Conservation (phyloP, 2,113 vertebrate genomes). For the Thalassoma bifasciatum region DNA sequence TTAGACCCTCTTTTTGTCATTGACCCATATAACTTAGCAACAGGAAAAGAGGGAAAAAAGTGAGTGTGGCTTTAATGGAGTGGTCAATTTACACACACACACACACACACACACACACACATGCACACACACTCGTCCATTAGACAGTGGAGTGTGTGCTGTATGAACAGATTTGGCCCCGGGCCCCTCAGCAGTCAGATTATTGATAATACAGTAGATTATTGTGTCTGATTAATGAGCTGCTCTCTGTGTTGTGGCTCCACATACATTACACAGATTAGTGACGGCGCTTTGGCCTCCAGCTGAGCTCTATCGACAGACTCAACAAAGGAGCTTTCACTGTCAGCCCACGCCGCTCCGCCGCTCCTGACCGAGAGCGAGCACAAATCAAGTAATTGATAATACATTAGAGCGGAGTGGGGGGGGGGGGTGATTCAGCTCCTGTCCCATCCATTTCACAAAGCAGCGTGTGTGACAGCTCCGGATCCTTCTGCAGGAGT, state of each 20-base stretch:
- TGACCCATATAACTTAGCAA: too few species aligned
- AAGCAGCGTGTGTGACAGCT: constrained; percentile 18
- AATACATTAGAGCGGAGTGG: constrained; percentile 47
- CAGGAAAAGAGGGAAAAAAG: too few species aligned
- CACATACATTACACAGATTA: constrained; percentile 36
- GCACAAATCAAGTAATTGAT: constrained; percentile 66
- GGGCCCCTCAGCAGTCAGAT: constrained; percentile 19
- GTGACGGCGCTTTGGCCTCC: constrained; percentile 18
- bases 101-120: too few species aligned
- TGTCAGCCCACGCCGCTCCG: constrained; percentile 42
- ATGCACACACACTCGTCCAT: neutral
- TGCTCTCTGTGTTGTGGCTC: constrained; percentile 7
- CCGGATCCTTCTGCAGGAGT: neutral
- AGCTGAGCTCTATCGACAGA: constrained; percentile 47
- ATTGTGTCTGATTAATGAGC: constrained; percentile 50
- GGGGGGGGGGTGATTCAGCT: constrained; percentile 39
- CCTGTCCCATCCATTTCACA: constrained; percentile 42
- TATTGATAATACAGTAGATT: constrained; percentile 58
- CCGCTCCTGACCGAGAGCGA: constrained; percentile 12
- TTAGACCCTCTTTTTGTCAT: too few species aligned
- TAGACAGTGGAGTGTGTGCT: neutral
- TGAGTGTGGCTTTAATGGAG: too few species aligned
- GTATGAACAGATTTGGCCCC: constrained; percentile 17
- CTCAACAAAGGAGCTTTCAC: constrained; percentile 56
- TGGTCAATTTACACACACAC: too few species aligned